Evolutionary conservation across 1,140 invertebrate genomes (phyloP).

Genomic region (Nasonia longicornis): DNA sequence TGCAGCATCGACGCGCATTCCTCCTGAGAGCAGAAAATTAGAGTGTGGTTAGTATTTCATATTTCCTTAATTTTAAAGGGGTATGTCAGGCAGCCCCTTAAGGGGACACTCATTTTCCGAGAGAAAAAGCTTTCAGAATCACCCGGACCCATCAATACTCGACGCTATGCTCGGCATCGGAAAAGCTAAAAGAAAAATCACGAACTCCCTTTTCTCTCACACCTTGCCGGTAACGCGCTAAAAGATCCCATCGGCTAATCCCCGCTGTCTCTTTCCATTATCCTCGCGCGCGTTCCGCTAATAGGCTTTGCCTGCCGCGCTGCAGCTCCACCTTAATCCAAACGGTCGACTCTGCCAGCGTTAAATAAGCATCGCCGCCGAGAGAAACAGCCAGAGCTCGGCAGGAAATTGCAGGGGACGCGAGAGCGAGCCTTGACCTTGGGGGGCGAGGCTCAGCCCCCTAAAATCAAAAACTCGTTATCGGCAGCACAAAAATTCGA

Average conservation of each 20-base stretch:
- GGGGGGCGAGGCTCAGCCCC: neutral
- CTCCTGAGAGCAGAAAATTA: constrained; percentile 72
- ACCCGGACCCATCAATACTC: too few relatives aligned
- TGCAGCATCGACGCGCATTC: constrained; percentile 85
- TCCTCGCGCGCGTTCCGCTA: neutral
- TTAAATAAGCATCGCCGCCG: neutral
- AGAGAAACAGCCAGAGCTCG: neutral
- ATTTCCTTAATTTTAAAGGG: too few relatives aligned
- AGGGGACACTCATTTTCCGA: too few relatives aligned
- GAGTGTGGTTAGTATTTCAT: neutral
- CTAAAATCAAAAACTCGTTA: constrained; percentile 25
- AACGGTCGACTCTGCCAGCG: neutral
- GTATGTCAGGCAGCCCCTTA: too few relatives aligned
- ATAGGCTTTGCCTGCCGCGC: constrained; percentile 21
- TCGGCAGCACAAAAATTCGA: constrained; percentile 8
- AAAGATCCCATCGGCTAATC: constrained; percentile 5
- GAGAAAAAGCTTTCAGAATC: too few relatives aligned
- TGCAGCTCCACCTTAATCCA: constrained; percentile 14
- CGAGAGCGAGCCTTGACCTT: constrained; percentile 27
- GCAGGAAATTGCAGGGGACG: constrained; percentile 31
- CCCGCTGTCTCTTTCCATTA: constrained; percentile 27
- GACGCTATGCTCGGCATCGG: too few relatives aligned
- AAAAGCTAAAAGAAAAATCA: neutral
- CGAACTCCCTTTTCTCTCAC: neutral
- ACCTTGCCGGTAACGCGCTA: too few relatives aligned